These are phyloP conservation scores for Pseudonaja textilis DNA, from an alignment of 2,113 vertebrate genomes.

Conservation along the genomic window DNA sequence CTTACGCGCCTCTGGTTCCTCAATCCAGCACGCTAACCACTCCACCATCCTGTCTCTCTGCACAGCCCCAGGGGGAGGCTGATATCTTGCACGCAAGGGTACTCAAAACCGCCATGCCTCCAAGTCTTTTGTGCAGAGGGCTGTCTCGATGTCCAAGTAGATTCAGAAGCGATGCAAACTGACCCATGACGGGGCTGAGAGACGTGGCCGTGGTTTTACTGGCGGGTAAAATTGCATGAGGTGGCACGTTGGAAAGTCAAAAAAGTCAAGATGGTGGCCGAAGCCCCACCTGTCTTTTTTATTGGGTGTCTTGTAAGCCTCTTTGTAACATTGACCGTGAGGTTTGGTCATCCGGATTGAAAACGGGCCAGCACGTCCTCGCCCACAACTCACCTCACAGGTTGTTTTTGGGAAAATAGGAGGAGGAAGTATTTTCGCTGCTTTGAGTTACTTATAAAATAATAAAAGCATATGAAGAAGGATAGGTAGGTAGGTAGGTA, in stretches of 20 bases:
- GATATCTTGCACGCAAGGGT: not conserved
- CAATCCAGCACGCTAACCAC: not conserved
- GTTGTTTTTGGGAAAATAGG: no score
- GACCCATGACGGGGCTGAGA: not conserved
- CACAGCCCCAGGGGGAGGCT: no score
- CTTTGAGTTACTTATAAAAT: no score
- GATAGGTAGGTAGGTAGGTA: no score
- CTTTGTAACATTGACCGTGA: not conserved
- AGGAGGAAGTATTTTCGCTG: no score
- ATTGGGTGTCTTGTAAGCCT: not conserved
- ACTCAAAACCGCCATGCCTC: not conserved
- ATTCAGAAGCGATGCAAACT: not conserved
- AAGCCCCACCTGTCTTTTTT: not conserved
- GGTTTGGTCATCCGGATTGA: not conserved
- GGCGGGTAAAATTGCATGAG: accelerated
- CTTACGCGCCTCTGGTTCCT: not conserved
- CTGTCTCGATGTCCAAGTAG: not conserved
- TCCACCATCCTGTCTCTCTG: not conserved
- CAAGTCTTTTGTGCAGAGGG: accelerated
- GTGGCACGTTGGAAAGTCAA: not conserved
- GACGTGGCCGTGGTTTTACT: not conserved
- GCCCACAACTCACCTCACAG: no score
- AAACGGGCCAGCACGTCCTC: not conserved
- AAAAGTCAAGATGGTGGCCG: not conserved
- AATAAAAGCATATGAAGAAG: no score